Evolutionary conservation across 1,140 invertebrate genomes (phyloP).

Genomic region (Rhizoglyphus robini): DNA sequence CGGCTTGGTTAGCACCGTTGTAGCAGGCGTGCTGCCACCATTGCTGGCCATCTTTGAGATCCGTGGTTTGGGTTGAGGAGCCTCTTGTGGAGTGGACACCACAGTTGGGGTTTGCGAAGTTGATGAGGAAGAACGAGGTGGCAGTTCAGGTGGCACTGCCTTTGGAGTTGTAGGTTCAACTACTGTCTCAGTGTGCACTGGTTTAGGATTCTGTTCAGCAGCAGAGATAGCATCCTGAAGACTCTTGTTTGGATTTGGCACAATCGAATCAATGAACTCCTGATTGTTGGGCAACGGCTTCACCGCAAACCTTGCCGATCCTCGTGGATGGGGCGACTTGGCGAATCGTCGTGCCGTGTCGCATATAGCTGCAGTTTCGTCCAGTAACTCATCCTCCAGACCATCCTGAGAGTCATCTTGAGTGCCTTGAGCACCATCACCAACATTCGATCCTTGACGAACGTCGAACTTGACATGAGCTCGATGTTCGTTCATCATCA

Average conservation of each 20-base stretch:
- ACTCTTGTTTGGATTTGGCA: not conserved
- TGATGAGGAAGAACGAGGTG: not conserved
- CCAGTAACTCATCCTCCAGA: too few relatives aligned
- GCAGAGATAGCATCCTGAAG: too few relatives aligned
- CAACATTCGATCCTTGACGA: too few relatives aligned
- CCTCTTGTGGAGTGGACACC: not conserved
- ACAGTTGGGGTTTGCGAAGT: not conserved
- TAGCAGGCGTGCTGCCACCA: not conserved
- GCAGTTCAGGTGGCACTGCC: not conserved
- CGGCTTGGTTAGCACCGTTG: too few relatives aligned
- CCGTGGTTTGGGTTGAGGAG: not conserved
- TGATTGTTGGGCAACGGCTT: not conserved
- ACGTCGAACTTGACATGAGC: too few relatives aligned
- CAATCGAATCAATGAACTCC: not conserved
- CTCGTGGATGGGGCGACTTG: constrained; percentile 11
- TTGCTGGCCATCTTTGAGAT: constrained; percentile 9
- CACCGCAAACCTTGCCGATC: not conserved
- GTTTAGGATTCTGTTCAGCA: not conserved
- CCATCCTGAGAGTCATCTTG: too few relatives aligned
- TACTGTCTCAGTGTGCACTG: not conserved
- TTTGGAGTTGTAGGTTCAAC: not conserved
- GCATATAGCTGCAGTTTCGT: too few relatives aligned
- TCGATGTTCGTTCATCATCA: not conserved
- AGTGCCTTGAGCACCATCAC: too few relatives aligned
- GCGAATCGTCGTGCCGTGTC: not conserved